A percentile compares a stretch with the other conserved stretches of the same genome.
These are phyloP conservation scores for Siphamia tubifer DNA, from an alignment of 2,113 vertebrate genomes.

Conservation along the genomic window DNA sequence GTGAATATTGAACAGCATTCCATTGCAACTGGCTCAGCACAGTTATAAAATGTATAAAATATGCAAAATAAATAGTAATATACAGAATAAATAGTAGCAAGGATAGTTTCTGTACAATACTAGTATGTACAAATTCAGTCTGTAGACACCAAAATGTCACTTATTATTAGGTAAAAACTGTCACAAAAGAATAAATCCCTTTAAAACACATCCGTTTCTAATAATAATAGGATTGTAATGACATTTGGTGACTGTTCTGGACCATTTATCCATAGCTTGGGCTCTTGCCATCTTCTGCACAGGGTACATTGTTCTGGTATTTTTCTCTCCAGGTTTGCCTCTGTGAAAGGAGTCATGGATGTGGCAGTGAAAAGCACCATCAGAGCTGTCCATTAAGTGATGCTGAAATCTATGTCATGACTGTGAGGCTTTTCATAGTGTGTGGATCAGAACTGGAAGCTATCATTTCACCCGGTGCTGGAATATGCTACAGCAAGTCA, in stretches of 20 bases:
- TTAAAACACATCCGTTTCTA: not conserved
- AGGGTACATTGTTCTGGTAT: conserved; percentile 1
- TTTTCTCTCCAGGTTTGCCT: conserved; percentile 22
- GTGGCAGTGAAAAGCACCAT: conserved; percentile 25
- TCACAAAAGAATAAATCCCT: not conserved
- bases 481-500: not conserved
- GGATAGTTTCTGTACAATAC: no score
- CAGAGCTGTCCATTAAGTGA: conserved; percentile 59
- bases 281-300: not conserved
- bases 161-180: conserved; percentile 11
- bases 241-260: conserved; percentile 3
- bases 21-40: no score
- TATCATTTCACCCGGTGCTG: conserved; percentile 27
- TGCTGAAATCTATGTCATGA: conserved; percentile 58
- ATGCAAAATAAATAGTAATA: no score
- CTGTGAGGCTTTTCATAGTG: conserved; percentile 27
- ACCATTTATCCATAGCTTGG: not conserved
- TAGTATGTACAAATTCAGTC: no score
- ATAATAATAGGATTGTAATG: conserved; percentile 13
- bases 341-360: conserved; percentile 11
- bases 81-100: no score
- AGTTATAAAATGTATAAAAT: no score
- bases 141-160: not conserved
- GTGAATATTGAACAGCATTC: no score
- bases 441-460: conserved; percentile 12